These are phyloP conservation scores for Cotesia typhae DNA, from an alignment of 1,140 invertebrate genomes.

Conservation along the genomic window DNA sequence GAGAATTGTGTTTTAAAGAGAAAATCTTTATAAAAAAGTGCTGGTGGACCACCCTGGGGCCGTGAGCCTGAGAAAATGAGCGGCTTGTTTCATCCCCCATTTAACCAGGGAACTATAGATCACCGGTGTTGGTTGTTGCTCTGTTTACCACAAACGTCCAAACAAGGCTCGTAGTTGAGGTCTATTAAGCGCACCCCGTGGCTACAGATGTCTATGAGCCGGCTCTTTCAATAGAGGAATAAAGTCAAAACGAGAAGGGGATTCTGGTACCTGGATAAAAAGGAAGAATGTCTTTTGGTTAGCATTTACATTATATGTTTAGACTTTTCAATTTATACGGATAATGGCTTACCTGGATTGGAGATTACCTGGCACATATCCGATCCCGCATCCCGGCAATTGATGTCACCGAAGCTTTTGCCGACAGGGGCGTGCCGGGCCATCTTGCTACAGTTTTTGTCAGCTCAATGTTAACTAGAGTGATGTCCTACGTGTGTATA, in stretches of 20 bases:
- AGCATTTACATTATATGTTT: no score
- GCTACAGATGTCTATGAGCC: slow-evolving; percentile 19
- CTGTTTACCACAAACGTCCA: slow-evolving; percentile 66
- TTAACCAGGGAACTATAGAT: slow-evolving; percentile 51
- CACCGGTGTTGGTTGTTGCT: slow-evolving; percentile 58
- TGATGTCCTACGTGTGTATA: no score
- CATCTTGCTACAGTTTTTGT: slow-evolving; percentile 7
- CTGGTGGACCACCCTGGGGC: slow-evolving; percentile 43
- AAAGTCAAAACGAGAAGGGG: no score
- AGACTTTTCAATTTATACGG: no score
- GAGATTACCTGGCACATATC: slow-evolving; percentile 43
- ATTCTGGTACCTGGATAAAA: no score
- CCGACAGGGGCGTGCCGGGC: slow-evolving; percentile 37
- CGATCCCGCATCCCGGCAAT: slow-evolving; percentile 41
- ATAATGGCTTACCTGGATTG: no score
- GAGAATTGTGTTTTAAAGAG: no score
- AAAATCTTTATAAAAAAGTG: slow-evolving; percentile 17
- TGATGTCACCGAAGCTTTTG: slow-evolving; percentile 56
- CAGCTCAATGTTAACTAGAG: background rate
- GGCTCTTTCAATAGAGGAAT: no score
- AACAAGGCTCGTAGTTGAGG: slow-evolving; percentile 56
- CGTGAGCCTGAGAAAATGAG: slow-evolving; percentile 30
- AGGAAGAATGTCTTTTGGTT: no score
- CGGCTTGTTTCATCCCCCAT: slow-evolving; percentile 59
- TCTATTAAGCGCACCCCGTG: slow-evolving; percentile 60